These are phyloP conservation scores for Bombus pyrosoma DNA, from an alignment of 1,140 invertebrate species.

Conservation along the genomic window DNA sequence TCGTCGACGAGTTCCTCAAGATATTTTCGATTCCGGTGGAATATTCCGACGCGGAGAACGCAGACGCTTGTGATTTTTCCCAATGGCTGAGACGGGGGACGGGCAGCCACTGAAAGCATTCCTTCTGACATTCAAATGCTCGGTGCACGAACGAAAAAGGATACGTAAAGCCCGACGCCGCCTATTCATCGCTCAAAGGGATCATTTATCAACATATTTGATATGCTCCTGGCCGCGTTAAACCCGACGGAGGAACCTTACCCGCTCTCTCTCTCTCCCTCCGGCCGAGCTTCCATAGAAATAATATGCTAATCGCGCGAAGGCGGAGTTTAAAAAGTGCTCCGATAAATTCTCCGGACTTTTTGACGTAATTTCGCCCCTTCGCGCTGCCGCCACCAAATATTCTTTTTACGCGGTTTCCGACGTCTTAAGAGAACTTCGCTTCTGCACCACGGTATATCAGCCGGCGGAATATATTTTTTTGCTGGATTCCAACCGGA, in stretches of 20 bases:
- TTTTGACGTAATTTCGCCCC: conserved; percentile 81
- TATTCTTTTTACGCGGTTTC: conserved; percentile 78
- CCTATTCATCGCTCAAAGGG: conserved; percentile 79
- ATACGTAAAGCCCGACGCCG: conserved; percentile 70
- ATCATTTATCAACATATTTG: conserved; percentile 83
- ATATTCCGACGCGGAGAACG: conserved; percentile 26
- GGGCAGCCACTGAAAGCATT: conserved; percentile 56
- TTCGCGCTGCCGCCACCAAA: conserved; percentile 68
- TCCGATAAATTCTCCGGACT: conserved; percentile 82
- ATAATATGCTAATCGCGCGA: conserved; percentile 82
- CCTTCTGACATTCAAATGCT: conserved; percentile 81
- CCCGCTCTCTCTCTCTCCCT: conserved; percentile 43
- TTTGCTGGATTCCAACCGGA: conserved; percentile 27
- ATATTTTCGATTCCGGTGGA: conserved; percentile 60
- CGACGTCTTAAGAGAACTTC: conserved; percentile 70
- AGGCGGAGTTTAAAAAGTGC: conserved; percentile 82
- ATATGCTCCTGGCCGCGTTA: conserved; percentile 77
- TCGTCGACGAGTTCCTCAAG: conserved; percentile 18
- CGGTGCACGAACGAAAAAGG: conserved; percentile 64
- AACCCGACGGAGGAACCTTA: conserved; percentile 39
- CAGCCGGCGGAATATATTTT: conserved; percentile 62
- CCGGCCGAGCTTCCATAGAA: conserved; percentile 76
- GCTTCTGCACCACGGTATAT: conserved; percentile 54
- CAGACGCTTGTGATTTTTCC: conserved; percentile 55
- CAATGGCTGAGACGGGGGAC: conserved; percentile 50